A percentile compares a stretch with the other conserved stretches of the same genome.
Evolutionary conservation across 2,113 vertebrate species (phyloP).

Genomic region (Plecturocebus donacophilus): DNA sequence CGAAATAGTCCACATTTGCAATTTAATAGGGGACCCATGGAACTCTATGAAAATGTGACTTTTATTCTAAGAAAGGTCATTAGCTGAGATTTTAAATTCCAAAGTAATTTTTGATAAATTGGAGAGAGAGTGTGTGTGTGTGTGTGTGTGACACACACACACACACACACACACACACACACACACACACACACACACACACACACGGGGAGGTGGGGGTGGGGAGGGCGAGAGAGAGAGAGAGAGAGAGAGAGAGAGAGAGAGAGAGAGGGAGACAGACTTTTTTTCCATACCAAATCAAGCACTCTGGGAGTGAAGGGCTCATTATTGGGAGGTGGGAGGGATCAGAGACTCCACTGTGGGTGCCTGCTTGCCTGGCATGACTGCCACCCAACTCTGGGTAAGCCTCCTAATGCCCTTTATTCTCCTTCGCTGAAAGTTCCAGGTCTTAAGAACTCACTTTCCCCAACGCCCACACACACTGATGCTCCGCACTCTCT

Average conservation of each 20-base stretch:
- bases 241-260: background rate
- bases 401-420: background rate
- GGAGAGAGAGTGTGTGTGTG: background rate
- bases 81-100: conserved; percentile 9
- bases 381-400: background rate
- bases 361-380: background rate
- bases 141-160: too few relatives aligned
- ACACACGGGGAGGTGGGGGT: too few relatives aligned
- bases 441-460: background rate
- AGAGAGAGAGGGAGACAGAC: background rate
- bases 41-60: background rate
- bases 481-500: background rate
- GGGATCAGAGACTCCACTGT: background rate
- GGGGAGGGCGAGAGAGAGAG: too few relatives aligned
- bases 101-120: background rate
- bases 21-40: background rate
- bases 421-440: background rate
- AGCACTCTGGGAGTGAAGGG: background rate
- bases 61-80: background rate
- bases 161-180: too few relatives aligned
- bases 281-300: background rate
- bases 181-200: too few relatives aligned
- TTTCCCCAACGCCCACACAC: background rate
- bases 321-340: background rate
- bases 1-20: background rate